Conservation (phyloP, 2,888 invertebrate genomes). For the Xestia ashworthii region DNA sequence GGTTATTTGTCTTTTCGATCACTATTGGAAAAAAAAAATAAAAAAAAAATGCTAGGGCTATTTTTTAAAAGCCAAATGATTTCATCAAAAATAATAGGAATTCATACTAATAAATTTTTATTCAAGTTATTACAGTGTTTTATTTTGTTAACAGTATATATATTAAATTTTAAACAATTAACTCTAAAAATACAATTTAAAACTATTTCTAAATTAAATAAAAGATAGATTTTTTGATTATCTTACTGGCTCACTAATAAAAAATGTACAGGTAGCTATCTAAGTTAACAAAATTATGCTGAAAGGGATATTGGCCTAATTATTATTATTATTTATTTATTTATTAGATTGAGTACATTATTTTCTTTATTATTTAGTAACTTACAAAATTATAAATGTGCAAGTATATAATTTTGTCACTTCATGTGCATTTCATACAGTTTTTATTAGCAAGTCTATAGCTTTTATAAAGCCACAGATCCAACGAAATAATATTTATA, state of each 20-base stretch:
- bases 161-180: constrained; percentile 67
- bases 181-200: constrained; percentile 61
- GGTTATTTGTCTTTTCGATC: too few relatives aligned
- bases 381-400: constrained; percentile 9
- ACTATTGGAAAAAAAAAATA: too few relatives aligned
- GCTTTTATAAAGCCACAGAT: constrained; percentile 58
- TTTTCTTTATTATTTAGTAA: background rate
- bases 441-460: constrained; percentile 54
- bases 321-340: background rate
- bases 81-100: constrained; percentile 23
- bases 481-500: constrained; percentile 26
- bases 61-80: too few relatives aligned
- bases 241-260: constrained; percentile 36
- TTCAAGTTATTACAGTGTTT: constrained; percentile 61
- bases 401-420: background rate
- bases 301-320: background rate
- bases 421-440: constrained; percentile 43
- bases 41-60: too few relatives aligned
- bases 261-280: constrained; percentile 36
- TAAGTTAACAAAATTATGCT: constrained; percentile 5
- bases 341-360: background rate
- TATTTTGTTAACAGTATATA: constrained; percentile 64
- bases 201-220: constrained; percentile 56
- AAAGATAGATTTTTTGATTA: constrained; percentile 24
- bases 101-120: constrained; percentile 55